A percentile compares a stretch with the other conserved stretches of the same genome.
These are phyloP conservation scores for Chlorodrepanis virens DNA, from an alignment of 2,113 vertebrate genomes.

Conservation along the genomic window DNA sequence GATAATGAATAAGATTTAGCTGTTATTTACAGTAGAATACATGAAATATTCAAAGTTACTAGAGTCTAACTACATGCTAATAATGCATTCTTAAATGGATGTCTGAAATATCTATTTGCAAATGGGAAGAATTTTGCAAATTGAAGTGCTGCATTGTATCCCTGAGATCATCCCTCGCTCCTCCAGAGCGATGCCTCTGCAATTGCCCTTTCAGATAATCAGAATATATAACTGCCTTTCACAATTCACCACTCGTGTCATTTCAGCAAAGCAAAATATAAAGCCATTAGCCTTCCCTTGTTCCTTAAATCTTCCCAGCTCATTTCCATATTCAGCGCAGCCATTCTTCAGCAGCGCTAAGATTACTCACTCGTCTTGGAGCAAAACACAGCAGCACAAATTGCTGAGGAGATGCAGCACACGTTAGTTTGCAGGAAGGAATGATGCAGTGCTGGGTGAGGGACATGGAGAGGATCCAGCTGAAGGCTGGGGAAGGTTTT, in stretches of 20 bases:
- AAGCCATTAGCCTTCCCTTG: constrained; percentile 6
- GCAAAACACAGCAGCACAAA: neutral
- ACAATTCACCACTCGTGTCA: constrained; percentile 2
- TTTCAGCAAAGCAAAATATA: constrained; percentile 27
- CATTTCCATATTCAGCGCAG: neutral
- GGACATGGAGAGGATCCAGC: neutral
- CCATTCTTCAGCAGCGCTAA: neutral
- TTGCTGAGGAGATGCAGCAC: neutral
- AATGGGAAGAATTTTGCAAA: neutral
- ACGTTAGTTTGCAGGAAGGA: neutral
- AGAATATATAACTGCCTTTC: neutral
- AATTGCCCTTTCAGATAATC: constrained; percentile 19
- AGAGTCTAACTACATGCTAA: neutral
- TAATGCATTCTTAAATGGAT: neutral
- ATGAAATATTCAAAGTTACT: constrained; percentile 12
- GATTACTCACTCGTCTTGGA: neutral
- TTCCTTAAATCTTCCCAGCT: neutral
- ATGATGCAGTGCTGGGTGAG: neutral
- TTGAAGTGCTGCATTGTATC: neutral
- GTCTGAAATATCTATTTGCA: neutral
- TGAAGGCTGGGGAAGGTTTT: neutral
- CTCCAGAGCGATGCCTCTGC: neutral
- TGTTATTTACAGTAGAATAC: constrained; percentile 15
- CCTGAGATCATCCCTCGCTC: neutral
- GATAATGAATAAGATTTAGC: neutral